A percentile compares a stretch with the other conserved stretches of the same genome.
phyloP scores from a whole-genome alignment of 1,140 invertebrate genomes.

The Tetramorium parvispinum region DNA sequence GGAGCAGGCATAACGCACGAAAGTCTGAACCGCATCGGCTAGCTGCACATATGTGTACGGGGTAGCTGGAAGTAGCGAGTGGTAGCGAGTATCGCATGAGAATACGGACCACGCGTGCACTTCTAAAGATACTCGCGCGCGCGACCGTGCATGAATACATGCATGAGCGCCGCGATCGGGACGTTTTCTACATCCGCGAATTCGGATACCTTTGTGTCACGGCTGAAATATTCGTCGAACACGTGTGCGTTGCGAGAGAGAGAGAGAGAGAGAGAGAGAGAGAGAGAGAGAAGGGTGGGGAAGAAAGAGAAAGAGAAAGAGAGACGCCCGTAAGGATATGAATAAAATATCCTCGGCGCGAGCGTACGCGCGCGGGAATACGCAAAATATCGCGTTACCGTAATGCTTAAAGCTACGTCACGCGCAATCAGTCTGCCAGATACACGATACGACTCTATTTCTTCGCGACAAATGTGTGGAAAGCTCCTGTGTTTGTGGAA shows the following conservation, averaged over 20 bases:
- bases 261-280: neutral
- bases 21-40: slow-evolving; percentile 18
- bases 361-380: neutral
- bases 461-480: slow-evolving; percentile 21
- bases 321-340: neutral
- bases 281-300: neutral
- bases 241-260: neutral
- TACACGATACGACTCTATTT: slow-evolving; percentile 10
- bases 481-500: slow-evolving; percentile 9
- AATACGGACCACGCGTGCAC: slow-evolving; percentile 27
- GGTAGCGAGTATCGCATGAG: slow-evolving; percentile 2
- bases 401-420: slow-evolving; percentile 51
- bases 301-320: neutral
- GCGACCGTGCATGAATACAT: slow-evolving; percentile 44
- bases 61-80: neutral
- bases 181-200: slow-evolving; percentile 62
- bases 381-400: slow-evolving; percentile 51
- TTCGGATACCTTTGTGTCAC: slow-evolving; percentile 46
- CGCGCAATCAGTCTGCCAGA: slow-evolving; percentile 48
- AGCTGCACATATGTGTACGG: neutral
- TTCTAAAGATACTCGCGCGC: slow-evolving; percentile 7
- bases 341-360: slow-evolving; percentile 36
- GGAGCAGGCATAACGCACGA: slow-evolving; percentile 16
- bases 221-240: slow-evolving; percentile 60
- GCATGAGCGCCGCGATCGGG: slow-evolving; percentile 56